Base-by-base conservation (phyloP, 2,113 vertebrate species). In the Equus przewalskii region DNA sequence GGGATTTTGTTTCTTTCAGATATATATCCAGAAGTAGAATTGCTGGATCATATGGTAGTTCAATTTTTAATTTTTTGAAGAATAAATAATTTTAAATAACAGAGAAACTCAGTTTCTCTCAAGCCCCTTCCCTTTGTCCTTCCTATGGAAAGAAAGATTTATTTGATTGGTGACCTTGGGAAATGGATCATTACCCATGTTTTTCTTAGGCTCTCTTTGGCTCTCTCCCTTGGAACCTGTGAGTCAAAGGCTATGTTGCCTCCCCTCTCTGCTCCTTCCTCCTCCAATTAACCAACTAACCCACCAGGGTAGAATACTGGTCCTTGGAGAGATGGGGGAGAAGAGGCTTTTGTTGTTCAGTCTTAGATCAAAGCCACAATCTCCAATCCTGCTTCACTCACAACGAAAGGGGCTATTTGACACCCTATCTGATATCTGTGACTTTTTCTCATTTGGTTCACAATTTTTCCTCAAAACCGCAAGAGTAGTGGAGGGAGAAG, bases 1-100 rank as follows among this genome's bases (percentile, higher is more conserved):
- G 51, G 69, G 49, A 86, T 93, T 69, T 79, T 5, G 3, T 87
- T 87, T 93, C 49, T 86, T 79, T 49, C 44, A 51, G 41, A 69
- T 21, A 49, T 78, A 67, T 12, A 85, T 36, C 62, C 51, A 58
- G 41, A 78, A n/a, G 36, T 49, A 26, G 15, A 30, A 67, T 21
- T 78, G 9, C 49, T 79, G 5, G 54, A 69, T 85, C 19, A 56
- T n/a, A 56, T 49, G 28, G 15, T 58, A 58, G 41, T 79, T 79
- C 49, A 80, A 26, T 28, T 33, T 88, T 73, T 49, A 56, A 16
- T 22, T 91, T 93, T 70, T 75, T 91, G 21, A 65, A 36, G 46
- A 73, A 70, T 24, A 18, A 83, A 60, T 84, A 79, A 89, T 49
- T 78, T 93, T 83, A 91, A 83, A 21, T 62, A 92, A n/a, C 79